A percentile compares a stretch with the other conserved stretches of the same genome.
Conservation (phyloP, 2,113 vertebrate species). For the Podilymbus podiceps region DNA sequence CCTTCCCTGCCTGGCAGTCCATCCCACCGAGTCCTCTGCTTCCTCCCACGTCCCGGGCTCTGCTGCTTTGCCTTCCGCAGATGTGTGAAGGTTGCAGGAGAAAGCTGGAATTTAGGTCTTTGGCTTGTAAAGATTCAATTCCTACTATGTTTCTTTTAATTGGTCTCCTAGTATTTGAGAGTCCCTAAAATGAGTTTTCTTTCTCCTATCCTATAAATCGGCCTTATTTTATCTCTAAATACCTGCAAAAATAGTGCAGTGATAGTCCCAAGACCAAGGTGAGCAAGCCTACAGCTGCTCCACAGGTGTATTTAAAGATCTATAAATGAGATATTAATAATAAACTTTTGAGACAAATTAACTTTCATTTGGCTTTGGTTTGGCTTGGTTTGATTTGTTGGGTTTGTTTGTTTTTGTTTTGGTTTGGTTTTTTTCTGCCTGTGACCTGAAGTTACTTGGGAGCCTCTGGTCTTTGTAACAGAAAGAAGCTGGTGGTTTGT, state of each 20-base stretch:
- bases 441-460: background rate
- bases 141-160: background rate
- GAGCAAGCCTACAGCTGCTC: background rate
- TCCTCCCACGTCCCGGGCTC: background rate
- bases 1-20: background rate
- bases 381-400: too few relatives aligned
- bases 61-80: background rate
- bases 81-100: background rate
- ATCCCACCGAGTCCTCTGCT: background rate
- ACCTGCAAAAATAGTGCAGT: background rate
- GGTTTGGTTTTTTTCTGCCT: too few relatives aligned
- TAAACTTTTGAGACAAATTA: background rate
- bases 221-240: background rate
- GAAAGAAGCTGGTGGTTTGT: background rate
- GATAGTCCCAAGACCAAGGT: background rate
- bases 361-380: background rate
- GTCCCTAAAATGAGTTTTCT: background rate
- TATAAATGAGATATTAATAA: background rate
- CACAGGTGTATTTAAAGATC: background rate
- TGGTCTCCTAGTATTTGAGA: background rate
- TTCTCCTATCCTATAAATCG: background rate
- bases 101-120: background rate
- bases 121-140: background rate
- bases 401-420: too few relatives aligned
- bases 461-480: background rate